These are phyloP conservation scores for Drosophila anomelani DNA, from an alignment of 2,888 invertebrate genomes.

Conservation along the genomic window DNA sequence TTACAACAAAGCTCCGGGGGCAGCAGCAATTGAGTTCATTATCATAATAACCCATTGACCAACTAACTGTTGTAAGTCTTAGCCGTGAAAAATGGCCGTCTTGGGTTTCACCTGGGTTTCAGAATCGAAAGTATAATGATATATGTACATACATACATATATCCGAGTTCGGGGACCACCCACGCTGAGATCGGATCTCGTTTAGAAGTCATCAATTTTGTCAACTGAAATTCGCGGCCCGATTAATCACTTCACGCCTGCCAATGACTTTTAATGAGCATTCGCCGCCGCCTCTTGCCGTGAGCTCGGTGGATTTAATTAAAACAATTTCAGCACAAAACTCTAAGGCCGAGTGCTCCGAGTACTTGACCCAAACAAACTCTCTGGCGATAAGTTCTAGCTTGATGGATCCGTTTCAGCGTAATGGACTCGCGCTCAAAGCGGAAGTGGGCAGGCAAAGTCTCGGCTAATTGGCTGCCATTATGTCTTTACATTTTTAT, in stretches of 20 bases:
- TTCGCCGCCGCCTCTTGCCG: slow-evolving; percentile 3
- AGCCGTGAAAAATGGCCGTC: slow-evolving; percentile 9
- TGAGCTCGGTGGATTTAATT: slow-evolving; percentile 26
- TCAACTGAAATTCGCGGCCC: slow-evolving; percentile 39
- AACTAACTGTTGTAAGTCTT: slow-evolving; percentile 58
- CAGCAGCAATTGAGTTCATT: slow-evolving; percentile 78
- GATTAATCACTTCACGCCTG: slow-evolving; percentile 48
- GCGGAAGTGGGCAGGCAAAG: slow-evolving; percentile 43
- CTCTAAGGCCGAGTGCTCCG: slow-evolving; percentile 29
- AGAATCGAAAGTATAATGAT: slow-evolving; percentile 34
- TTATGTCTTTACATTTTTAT: slow-evolving; percentile 71
- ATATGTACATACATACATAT: background rate
- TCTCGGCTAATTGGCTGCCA: slow-evolving; percentile 62
- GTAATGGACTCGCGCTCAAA: slow-evolving; percentile 23
- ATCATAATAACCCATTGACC: slow-evolving; percentile 81
- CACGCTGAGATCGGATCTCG: slow-evolving; percentile 25
- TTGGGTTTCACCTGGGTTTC: slow-evolving; percentile 1
- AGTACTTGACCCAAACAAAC: slow-evolving; percentile 42
- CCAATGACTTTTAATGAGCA: slow-evolving; percentile 43
- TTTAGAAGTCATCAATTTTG: slow-evolving; percentile 46
- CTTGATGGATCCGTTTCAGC: slow-evolving; percentile 33
- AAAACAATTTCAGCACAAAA: slow-evolving; percentile 28
- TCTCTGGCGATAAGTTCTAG: slow-evolving; percentile 35
- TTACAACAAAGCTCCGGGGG: slow-evolving; percentile 55
- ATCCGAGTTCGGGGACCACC: slow-evolving; percentile 21